Evolutionary conservation across 2,797 vertebrate genomes (phyloP), one percentile per base, ranked within the genome.

Genomic region (Sebastes alutus): DNA sequence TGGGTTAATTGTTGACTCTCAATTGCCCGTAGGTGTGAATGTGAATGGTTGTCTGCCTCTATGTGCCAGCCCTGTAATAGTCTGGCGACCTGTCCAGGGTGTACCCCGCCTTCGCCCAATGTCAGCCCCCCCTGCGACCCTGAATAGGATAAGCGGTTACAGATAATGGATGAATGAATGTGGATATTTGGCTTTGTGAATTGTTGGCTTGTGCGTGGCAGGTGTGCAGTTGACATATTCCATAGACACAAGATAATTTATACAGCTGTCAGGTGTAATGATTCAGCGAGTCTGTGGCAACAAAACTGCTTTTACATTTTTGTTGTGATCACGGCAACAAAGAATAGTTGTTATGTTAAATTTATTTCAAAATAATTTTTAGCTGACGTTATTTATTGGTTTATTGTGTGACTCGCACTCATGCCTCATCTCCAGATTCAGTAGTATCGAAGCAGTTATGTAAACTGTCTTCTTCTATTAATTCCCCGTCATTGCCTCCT

Each of bases 381-480:
- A 16, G 65, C 66, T 65, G 63, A 75, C 23, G 20, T 72, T 83
- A 29, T 80, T 74, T 82, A 63, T 84, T 68, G 29, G 58, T 80
- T 78, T 75, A 80, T 82, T 85, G 13, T 83, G 60, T 69, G 69
- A 72, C 35, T 69, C 67, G 56, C 25, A 25, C 68, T 75, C 27
- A 8, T 62, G 70, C 68, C 55, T 82, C 72, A 38, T 72, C 61
- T 69, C 59, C 46, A 49, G 56, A 86, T 79, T 85, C 66, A 73
- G 80, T 80, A 61, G 81, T 79, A 78, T 81, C 83, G 74, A 86
- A 71, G 73, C 79, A 71, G 86, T 89, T 90, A 90, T 88, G 87
- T 88, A 89, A 92, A 87, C 85, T 82, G 84, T 92, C 90, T 75
- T 77, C 85, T 88, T 84, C 83, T 83, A 90, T 93, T 90, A 90